Base-by-base conservation (phyloP, 2,888 invertebrate genomes). In the Scrobipalpa costella region DNA sequence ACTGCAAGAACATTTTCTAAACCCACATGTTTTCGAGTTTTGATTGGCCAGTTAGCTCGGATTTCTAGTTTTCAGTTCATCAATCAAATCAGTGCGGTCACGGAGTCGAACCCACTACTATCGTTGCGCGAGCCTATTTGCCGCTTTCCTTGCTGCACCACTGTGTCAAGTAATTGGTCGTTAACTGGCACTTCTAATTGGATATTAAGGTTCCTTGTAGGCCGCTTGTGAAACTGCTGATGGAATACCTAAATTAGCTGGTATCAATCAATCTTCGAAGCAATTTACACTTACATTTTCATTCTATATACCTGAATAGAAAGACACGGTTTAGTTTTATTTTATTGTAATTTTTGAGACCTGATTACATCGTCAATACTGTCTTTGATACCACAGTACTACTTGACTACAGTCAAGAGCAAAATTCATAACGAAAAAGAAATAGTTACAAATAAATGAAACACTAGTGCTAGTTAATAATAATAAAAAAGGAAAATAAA, bases 51-150 rank as follows among this genome's bases (percentile, higher is more conserved):
- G 8, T 57, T 17, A 15, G 2, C 19, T 17, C n/a, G 38, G 34
- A 34, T 57, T 38, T 34, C 50, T 19, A 50, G 17, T 50, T 17
- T 38, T 8, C n/a, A 57, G 57, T 38, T 34, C 17, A 57, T 57
- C 36, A 57, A 57, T 34, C 36, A 57, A 15, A n/a, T 36, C 11
- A 11, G 34, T 11, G 36, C 57, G 57, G 47, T 55, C 13, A 59
- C 63, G 62, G 67, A 64, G 62, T 68, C 64, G 59, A 64, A 66
- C 61, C 58, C 17, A 36, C 61, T n/a, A 66, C 67, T 72, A 70
- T 71, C 65, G 36, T 36, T 59, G 60, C 57, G 61, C 62, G 49
- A 40, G 63, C 49, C 60, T 52, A 34, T 13, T 57, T 57, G 17
- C 57, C 34, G 19, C 57, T 57, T 57, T 57, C 57, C 36, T 57